Base-by-base conservation (phyloP, 2,113 vertebrate species). In the Ictalurus punctatus region DNA sequence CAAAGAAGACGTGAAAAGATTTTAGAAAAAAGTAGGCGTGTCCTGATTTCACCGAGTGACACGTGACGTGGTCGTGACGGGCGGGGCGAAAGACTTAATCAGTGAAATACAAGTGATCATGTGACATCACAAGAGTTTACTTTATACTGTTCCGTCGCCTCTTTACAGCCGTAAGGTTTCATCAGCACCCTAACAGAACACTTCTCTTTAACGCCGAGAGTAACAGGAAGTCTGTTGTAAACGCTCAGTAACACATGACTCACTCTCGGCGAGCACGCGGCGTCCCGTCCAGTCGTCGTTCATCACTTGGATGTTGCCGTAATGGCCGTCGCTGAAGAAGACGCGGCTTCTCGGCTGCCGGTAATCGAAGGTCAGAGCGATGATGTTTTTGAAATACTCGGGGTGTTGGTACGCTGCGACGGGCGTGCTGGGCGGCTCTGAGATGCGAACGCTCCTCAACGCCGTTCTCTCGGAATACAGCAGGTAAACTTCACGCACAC, bases 321-420 rank as follows among this genome's bases (percentile, higher is more conserved):
- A 98, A 89, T 97, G 96, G 17, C 96, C 96, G 17, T 98, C 97
- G 2, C 97, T 97, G 91, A 96, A 96, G 94, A 98, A 98, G 2
- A 98, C 96, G 2, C 96, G 95, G 56, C 96, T 97, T 1, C 94
- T 95, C 93, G 59, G 90, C 90, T 96, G 95, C 54, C 92, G 94
- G 90, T 97, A 96, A 90, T 97, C 96, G 86, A 97, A 97, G 58
- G 96, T 95, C 90, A 98, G 93, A 0, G 97, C 97, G 25, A 97
- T 96, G 34, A 97, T 91, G 58, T 98, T 97, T 91, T 96, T 97
- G 92, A 98, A 97, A 92, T 95, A 96, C 87, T 94, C 94, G 0
- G 96, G 94, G 87, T 97, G 97, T 88, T 97, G 97, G 9, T 96
- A 97, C 0, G 96, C 95, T 61, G 93, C 94, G 44, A 97, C 90